Evolutionary conservation across 1,140 invertebrate genomes (phyloP).

Genomic region (Asobara japonica): DNA sequence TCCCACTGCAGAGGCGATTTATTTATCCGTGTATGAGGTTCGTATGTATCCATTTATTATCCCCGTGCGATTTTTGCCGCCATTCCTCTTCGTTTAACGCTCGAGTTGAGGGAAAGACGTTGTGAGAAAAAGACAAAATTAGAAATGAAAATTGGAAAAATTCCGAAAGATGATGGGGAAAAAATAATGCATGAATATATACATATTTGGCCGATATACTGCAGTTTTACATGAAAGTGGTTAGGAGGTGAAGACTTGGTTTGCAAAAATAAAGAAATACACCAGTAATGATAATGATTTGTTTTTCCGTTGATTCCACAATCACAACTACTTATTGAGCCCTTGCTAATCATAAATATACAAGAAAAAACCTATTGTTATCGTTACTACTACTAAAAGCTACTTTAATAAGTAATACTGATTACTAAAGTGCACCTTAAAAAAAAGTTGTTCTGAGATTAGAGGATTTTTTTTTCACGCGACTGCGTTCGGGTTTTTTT

Average conservation of each 20-base stretch:
- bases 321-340: neutral
- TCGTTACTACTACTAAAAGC: constrained; percentile 5
- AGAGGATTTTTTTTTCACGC: too few species aligned
- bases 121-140: neutral
- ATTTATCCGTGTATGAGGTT: constrained; percentile 17
- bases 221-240: neutral
- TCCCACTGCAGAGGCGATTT: neutral
- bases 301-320: neutral
- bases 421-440: neutral
- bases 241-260: constrained; percentile 10
- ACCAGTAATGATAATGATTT: neutral
- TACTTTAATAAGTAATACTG: neutral
- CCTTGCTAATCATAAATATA: neutral
- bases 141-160: neutral
- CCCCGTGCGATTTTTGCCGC: constrained; percentile 19
- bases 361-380: constrained; percentile 6
- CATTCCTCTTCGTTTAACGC: constrained; percentile 25
- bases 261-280: neutral
- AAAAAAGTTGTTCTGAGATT: too few species aligned
- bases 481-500: too few species aligned
- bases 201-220: constrained; percentile 3
- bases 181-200: constrained; percentile 13
- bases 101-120: constrained; percentile 15
- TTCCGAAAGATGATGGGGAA: too few species aligned
- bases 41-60: constrained; percentile 27